These are phyloP conservation scores for Agrochola macilenta DNA, from an alignment of 2,888 invertebrate species.

Conservation along the genomic window DNA sequence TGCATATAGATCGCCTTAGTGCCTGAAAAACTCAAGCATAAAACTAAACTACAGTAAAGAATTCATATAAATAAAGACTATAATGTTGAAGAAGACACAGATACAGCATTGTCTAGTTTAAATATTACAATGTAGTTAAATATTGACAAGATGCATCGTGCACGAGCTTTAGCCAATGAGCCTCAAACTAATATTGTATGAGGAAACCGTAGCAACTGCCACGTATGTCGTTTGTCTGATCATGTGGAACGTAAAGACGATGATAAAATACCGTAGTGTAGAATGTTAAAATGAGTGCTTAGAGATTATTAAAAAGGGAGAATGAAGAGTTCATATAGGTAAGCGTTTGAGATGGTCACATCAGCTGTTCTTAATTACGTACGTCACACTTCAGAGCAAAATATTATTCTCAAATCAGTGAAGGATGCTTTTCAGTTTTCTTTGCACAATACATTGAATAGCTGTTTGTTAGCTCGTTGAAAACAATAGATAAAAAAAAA, in stretches of 20 bases:
- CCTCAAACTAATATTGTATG: constrained; percentile 41
- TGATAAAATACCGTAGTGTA: not conserved
- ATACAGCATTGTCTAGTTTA: constrained; percentile 17
- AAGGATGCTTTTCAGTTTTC: not conserved
- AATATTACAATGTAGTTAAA: constrained; percentile 37
- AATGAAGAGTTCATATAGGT: not conserved
- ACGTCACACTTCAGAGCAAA: not conserved
- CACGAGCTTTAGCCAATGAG: constrained; percentile 31
- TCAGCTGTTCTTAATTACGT: not conserved
- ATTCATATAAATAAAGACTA: constrained; percentile 3
- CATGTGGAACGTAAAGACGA: not conserved
- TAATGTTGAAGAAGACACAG: not conserved
- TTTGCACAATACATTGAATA: not conserved
- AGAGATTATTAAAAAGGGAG: no score
- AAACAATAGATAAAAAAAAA: not conserved
- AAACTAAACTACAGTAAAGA: not conserved
- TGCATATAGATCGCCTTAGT: constrained; percentile 13
- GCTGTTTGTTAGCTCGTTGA: not conserved
- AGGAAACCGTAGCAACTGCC: constrained; percentile 21
- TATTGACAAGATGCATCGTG: constrained; percentile 44
- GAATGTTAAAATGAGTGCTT: not conserved
- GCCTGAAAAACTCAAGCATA: constrained; percentile 26
- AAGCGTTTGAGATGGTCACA: not conserved
- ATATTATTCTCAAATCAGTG: not conserved
- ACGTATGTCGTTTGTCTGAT: constrained; percentile 32